A percentile compares a stretch with the other conserved stretches of the same genome.
Evolutionary conservation across 2,797 vertebrate genomes (phyloP).

Genomic region (Emys orbicularis): DNA sequence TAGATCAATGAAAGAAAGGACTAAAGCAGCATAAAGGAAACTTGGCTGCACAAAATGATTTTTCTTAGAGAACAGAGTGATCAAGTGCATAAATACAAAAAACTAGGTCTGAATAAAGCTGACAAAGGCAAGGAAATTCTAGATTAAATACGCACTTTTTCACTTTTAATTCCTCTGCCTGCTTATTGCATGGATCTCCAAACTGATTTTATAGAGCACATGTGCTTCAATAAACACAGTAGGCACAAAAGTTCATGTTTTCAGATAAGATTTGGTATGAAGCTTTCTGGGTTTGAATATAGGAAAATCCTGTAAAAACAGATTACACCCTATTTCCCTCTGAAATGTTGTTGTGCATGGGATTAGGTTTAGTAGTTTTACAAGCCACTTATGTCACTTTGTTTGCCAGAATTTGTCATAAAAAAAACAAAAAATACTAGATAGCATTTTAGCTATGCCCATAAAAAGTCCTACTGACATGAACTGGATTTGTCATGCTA

Average conservation of each 20-base stretch:
- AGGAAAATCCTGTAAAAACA: constrained; percentile 8
- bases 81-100: constrained; percentile 44
- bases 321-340: not conserved
- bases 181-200: constrained; percentile 38
- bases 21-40: constrained; percentile 44
- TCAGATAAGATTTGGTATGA: constrained; percentile 17
- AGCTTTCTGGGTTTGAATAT: constrained; percentile 11
- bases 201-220: not conserved
- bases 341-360: not conserved
- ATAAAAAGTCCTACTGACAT: not conserved
- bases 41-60: not conserved
- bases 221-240: constrained; percentile 18
- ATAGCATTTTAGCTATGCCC: not conserved
- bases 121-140: constrained; percentile 33
- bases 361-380: not conserved
- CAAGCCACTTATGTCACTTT: not conserved
- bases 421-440: not conserved
- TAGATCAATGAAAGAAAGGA: not conserved
- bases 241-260: constrained; percentile 35
- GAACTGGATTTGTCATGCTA: not conserved
- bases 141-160: constrained; percentile 41
- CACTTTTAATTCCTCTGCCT: constrained; percentile 43
- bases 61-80: constrained; percentile 40
- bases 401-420: constrained; percentile 8
- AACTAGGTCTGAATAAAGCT: not conserved